Conservation (phyloP, 53 echinoderm and acorn worm species). For the Glandiceps talaboti region DNA sequence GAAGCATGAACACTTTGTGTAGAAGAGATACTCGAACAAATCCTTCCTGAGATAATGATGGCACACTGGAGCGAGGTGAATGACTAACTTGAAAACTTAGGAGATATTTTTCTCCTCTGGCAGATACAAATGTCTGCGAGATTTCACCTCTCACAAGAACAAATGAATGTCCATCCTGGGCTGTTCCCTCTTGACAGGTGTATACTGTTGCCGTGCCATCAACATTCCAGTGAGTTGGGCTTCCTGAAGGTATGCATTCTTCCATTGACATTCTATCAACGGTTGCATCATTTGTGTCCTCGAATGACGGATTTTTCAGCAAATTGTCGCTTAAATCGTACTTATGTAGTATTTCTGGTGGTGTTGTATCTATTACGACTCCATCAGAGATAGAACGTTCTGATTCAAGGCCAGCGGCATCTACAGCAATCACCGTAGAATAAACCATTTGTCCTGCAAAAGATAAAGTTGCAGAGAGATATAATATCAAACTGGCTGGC, state of each 20-base stretch:
- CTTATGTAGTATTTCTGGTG: slow-evolving; percentile 14
- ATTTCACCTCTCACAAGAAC: slow-evolving; percentile 21
- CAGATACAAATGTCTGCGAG: slow-evolving; percentile 13
- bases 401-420: slow-evolving; percentile 22
- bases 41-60: slow-evolving; percentile 34
- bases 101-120: slow-evolving; percentile 20
- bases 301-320: slow-evolving; percentile 22
- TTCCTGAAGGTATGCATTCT: background rate
- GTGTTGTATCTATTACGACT: slow-evolving; percentile 20
- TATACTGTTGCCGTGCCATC: background rate
- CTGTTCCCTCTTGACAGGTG: background rate
- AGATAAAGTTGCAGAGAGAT: no score
- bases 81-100: slow-evolving; percentile 17
- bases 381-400: slow-evolving; percentile 18
- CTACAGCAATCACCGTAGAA: slow-evolving; percentile 15
- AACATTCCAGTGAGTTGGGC: slow-evolving; percentile 5
- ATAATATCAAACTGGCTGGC: no score
- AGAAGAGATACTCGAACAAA: slow-evolving; percentile 27
- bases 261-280: background rate
- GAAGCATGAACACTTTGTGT: slow-evolving; percentile 25
- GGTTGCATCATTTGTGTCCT: background rate
- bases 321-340: slow-evolving; percentile 10
- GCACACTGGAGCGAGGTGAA: slow-evolving; percentile 9
- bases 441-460: slow-evolving; percentile 18
- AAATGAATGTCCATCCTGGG: slow-evolving; percentile 16